Evolutionary conservation across 2,888 invertebrate species (phyloP), one percentile per base, ranked within the genome.

Genomic region (Clanis bilineata): DNA sequence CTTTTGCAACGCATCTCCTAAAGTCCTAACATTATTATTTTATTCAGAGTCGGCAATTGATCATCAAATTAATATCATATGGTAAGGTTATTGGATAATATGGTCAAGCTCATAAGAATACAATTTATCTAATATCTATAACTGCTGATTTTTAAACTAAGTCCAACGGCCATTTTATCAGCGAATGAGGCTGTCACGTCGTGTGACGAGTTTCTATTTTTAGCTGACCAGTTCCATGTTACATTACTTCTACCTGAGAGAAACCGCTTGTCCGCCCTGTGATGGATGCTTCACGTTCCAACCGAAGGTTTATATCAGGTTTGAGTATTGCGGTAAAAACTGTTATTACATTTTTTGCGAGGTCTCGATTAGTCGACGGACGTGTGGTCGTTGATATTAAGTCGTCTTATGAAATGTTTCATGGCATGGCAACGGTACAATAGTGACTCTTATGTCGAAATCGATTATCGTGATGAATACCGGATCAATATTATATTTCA

Each of bases 211-310:
- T 28, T 32, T 41, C 45, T 62, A 62, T 62, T 62, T 62, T 59
- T 62, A 62, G 57, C 62, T 36, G 23, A 45, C 56, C 55, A 25
- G 54, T 44, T 59, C 56, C 56, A 44, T 54, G 57, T 54, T 59
- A 55, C 57, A 55, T 62, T 62, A 59, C 39, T 25, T 56, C 43
- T 55, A n/a, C 55, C 28, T 25, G 59, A 62, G 62, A 59, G 62
- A 62, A 62, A 62, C 57, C 59, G 59, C 32, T 56, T 12, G 62
- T 47, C 59, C 23, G 56, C 39, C 44, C 39, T 18, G 15, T 51
- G 51, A 51, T 32, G 51, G 18, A 32, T 51, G 47, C 15, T 28
- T 15, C 15, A 18, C 47, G 47, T 51, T 28, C 12, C 15, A 4
- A 28, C 18, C 28, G 51, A 51, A 51, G 28, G 51, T 51, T 51